Evolutionary conservation across 2,113 vertebrate species (phyloP).

Genomic region (Phocoena phocoena): DNA sequence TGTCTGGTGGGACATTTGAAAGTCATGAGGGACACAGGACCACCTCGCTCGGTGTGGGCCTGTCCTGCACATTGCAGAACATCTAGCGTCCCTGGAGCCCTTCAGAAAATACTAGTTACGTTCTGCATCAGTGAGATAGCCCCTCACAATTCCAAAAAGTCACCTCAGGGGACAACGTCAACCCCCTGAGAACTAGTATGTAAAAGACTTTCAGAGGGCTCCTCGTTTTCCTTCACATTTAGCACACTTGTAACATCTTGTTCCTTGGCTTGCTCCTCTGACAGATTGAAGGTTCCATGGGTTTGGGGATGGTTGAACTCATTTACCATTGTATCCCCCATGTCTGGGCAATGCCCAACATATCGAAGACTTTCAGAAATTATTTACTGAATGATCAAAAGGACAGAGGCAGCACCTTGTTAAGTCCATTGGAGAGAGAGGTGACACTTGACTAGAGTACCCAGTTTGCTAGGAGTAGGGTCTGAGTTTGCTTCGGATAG

Average conservation of each 20-base stretch:
- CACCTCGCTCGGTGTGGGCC: background rate
- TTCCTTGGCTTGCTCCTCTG: background rate
- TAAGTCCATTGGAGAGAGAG: background rate
- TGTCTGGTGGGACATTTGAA: slow-evolving; percentile 31
- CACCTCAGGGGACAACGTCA: background rate
- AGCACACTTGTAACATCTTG: background rate
- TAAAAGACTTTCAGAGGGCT: background rate
- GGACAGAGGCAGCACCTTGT: background rate
- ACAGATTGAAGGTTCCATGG: background rate
- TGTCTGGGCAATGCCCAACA: background rate
- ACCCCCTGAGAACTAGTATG: background rate
- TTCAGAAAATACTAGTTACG: background rate
- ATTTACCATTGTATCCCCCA: background rate
- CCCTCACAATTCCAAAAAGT: background rate
- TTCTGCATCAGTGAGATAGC: background rate
- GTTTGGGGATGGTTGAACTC: background rate
- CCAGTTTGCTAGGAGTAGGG: background rate
- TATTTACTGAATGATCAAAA: background rate
- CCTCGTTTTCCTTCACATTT: background rate
- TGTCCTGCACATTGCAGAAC: background rate
- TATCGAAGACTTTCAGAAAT: background rate
- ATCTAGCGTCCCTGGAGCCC: background rate
- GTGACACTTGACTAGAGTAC: background rate
- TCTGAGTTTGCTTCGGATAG: background rate
- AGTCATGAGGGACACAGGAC: background rate